Conservation (phyloP, 2,797 vertebrate species). For the Sebastes melanostomus region DNA sequence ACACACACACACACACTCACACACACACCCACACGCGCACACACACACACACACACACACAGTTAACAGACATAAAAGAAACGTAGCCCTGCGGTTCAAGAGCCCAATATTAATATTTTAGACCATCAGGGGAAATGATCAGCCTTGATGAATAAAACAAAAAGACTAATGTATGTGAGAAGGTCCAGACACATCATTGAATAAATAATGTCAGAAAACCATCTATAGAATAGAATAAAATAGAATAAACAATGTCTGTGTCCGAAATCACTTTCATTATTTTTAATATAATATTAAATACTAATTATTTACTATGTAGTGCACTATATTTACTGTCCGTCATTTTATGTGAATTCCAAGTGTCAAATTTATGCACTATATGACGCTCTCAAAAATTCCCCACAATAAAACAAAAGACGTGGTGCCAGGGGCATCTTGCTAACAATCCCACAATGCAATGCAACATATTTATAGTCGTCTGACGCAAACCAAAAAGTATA, state of each 20-base stretch:
- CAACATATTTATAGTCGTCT: too few species aligned
- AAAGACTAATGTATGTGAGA: slow-evolving; percentile 58
- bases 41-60: background rate
- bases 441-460: too few species aligned
- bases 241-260: background rate
- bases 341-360: background rate
- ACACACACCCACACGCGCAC: background rate
- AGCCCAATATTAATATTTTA: slow-evolving; percentile 79
- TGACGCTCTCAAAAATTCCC: background rate
- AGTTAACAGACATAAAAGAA: slow-evolving; percentile 55
- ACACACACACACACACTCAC: background rate
- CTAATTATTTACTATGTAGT: background rate
- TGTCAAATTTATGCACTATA: background rate
- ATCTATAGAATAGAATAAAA: slow-evolving; percentile 2
- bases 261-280: background rate
- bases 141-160: slow-evolving; percentile 70
- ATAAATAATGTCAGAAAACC: slow-evolving; percentile 34
- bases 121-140: slow-evolving; percentile 56
- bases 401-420: background rate
- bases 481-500: too few species aligned
- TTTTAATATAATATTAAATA: background rate
- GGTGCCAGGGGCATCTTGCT: background rate
- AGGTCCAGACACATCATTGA: slow-evolving; percentile 31
- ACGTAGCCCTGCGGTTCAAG: slow-evolving; percentile 57
- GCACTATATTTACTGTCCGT: background rate